Evolutionary conservation across 2,888 invertebrate species (phyloP), one percentile per base, ranked within the genome.

Genomic region (Lamellibrachia columna): DNA sequence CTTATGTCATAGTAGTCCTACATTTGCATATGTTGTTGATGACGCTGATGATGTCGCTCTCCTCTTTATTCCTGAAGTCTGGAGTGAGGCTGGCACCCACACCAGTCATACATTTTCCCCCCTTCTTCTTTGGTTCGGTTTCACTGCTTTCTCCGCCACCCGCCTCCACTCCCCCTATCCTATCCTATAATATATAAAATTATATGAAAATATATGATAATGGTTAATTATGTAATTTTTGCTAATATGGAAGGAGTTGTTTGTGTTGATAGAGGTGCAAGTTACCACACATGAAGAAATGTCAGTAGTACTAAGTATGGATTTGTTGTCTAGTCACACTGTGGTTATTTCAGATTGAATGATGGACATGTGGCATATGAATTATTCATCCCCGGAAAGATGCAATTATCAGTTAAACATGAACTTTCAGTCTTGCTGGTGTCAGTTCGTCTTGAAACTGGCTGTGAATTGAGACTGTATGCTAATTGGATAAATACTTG

Each of bases 321-420:
- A 75, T 75, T 75, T 75, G 15, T 75, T 75, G 75, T 75, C 75
- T 6, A 22, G 75, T 75, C 75, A 75, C 75, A 75, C 75, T n/a
- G 22, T 75, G 75, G 75, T 75, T 75, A 75, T 75, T 75, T 22
- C 75, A 75, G 75, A 75, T 75, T 75, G 75, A 75, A 75, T 75
- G 75, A 75, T 75, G 22, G 75, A 75, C 75, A 75, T 75, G 75
- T 75, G 75, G 4, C 75, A 22, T 15, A 75, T 75, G 75, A 75
- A 75, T 75, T 75, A 75, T 75, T 75, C 75, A 75, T 75, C 75
- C 75, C 75, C 75, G 75, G 75, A 75, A 75, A 75, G 75, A 75
- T 75, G 75, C 75, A 75, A 75, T 75, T 75, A 75, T 75, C 75
- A 75, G 75, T 75, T 75, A 75, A 75, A 75, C 75, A 75, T 75